A percentile compares a stretch with the other conserved stretches of the same genome.
Evolutionary conservation across 2,113 vertebrate species (phyloP).

Genomic region (Heloderma charlesbogerti): DNA sequence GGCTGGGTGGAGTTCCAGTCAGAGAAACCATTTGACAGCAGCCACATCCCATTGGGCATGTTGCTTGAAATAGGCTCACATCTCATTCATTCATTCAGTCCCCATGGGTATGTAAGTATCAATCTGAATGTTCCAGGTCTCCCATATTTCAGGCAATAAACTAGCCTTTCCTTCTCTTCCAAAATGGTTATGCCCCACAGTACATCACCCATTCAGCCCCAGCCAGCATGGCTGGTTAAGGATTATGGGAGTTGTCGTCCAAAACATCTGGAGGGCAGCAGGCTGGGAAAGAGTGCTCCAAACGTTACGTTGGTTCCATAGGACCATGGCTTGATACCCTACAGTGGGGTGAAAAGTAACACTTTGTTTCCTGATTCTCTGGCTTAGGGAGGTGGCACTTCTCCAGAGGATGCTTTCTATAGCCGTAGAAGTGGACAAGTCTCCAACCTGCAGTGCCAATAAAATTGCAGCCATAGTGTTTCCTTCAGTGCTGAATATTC

Average conservation of each 20-base stretch:
- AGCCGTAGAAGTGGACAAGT: slow-evolving; percentile 90
- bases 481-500: slow-evolving; percentile 79
- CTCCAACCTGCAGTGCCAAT: slow-evolving; percentile 85
- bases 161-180: background rate
- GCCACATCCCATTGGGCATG: background rate
- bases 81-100: background rate
- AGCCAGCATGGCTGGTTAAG: too few relatives aligned
- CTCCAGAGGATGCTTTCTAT: slow-evolving; percentile 92
- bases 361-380: slow-evolving; percentile 13
- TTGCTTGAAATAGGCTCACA: background rate
- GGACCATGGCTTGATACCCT: background rate
- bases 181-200: background rate
- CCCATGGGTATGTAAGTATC: background rate
- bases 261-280: too few relatives aligned
- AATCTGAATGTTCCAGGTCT: background rate
- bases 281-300: too few relatives aligned
- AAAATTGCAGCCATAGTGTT: slow-evolving; percentile 90
- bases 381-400: slow-evolving; percentile 82
- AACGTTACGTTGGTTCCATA: background rate
- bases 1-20: background rate
- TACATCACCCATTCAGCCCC: too few relatives aligned
- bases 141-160: background rate
- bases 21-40: background rate
- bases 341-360: background rate
- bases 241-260: too few relatives aligned